Conservation (phyloP, 2,113 vertebrate species). For the Cyanoderma ruficeps region DNA sequence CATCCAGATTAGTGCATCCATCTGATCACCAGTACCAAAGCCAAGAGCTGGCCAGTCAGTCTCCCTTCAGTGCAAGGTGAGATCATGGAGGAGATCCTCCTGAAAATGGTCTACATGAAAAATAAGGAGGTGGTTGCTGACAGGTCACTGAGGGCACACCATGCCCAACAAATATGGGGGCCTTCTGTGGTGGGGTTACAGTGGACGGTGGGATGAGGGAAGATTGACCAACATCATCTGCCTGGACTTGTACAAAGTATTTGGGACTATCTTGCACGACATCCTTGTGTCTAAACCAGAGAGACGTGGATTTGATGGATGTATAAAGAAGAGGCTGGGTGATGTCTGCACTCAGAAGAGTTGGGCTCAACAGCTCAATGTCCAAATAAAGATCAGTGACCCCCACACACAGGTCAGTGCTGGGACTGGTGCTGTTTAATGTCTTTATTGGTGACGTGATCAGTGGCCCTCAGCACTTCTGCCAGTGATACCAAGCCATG, state of each 20-base stretch:
- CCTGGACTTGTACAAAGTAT: not conserved
- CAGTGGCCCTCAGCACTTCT: not conserved
- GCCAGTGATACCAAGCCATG: not conserved
- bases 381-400: not conserved
- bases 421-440: not conserved
- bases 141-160: not conserved
- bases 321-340: not conserved
- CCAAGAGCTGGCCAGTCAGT: not conserved
- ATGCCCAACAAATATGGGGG: not conserved
- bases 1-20: not conserved
- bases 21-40: not conserved
- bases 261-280: fast-evolving
- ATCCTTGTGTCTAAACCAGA: not conserved
- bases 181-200: not conserved
- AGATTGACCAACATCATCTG: not conserved
- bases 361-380: not conserved
- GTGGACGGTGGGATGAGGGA: not conserved
- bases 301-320: not conserved
- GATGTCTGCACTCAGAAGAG: not conserved
- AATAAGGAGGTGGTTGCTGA: not conserved
- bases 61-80: not conserved
- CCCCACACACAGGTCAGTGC: not conserved
- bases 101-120: not conserved
- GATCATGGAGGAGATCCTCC: not conserved
- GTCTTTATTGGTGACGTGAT: not conserved